Evolutionary conservation across 2,113 vertebrate genomes (phyloP).

Genomic region (Ginglymostoma cirratum): DNA sequence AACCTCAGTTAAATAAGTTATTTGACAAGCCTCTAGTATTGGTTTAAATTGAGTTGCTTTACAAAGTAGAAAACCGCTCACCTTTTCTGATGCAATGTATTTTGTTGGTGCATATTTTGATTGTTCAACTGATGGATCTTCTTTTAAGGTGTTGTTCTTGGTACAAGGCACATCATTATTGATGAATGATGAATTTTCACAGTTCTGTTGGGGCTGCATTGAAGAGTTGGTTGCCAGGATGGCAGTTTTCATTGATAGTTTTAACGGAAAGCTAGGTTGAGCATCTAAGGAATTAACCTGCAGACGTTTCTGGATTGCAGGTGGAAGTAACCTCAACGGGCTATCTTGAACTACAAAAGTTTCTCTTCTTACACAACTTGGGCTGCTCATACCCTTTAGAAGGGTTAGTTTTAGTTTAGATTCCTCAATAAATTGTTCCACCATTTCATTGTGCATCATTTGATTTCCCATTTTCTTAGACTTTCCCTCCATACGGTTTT

Average conservation of each 20-base stretch:
- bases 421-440: slow-evolving; percentile 68
- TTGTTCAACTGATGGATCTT: slow-evolving; percentile 37
- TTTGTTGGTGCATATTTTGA: slow-evolving; percentile 43
- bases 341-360: slow-evolving; percentile 72
- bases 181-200: slow-evolving; percentile 40
- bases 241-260: slow-evolving; percentile 38
- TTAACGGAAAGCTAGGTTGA: slow-evolving; percentile 39
- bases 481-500: slow-evolving; percentile 45
- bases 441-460: slow-evolving; percentile 1
- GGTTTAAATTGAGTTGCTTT: background rate
- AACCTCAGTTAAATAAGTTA: too few species aligned
- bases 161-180: slow-evolving; percentile 40
- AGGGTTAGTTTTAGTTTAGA: slow-evolving; percentile 57
- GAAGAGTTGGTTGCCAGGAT: slow-evolving; percentile 31
- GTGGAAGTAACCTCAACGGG: slow-evolving; percentile 55
- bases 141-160: slow-evolving; percentile 46
- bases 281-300: slow-evolving; percentile 39
- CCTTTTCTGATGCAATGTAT: slow-evolving; percentile 51
- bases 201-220: slow-evolving; percentile 39
- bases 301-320: slow-evolving; percentile 49
- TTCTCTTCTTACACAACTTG: slow-evolving; percentile 65
- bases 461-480: background rate
- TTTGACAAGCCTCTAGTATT: background rate
- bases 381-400: slow-evolving; percentile 57
- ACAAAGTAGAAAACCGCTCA: slow-evolving; percentile 41